phyloP scores from a whole-genome alignment of 2,888 invertebrate genomes.

The Beris chalybata region DNA sequence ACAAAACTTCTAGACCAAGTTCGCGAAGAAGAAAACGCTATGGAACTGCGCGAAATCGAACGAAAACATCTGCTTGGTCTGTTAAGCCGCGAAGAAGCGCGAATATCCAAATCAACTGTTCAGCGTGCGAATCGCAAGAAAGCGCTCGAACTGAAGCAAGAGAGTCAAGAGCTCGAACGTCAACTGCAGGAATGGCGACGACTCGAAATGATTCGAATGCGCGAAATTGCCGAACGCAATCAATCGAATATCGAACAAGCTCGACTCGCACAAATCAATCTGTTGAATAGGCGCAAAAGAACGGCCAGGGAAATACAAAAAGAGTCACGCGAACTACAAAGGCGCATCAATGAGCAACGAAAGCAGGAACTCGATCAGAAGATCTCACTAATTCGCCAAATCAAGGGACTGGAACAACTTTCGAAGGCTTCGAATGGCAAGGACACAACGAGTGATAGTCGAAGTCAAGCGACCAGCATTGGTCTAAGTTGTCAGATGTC shows the following conservation, averaged over 20 bases:
- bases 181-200: slow-evolving; percentile 61
- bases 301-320: slow-evolving; percentile 24
- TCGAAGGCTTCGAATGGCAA: neutral
- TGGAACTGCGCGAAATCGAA: slow-evolving; percentile 60
- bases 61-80: slow-evolving; percentile 63
- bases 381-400: slow-evolving; percentile 34
- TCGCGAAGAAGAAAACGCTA: slow-evolving; percentile 57
- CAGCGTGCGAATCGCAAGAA: slow-evolving; percentile 54
- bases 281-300: slow-evolving; percentile 13
- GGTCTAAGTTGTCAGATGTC: slow-evolving; percentile 25
- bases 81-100: slow-evolving; percentile 63
- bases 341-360: slow-evolving; percentile 14
- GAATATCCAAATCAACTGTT: slow-evolving; percentile 62
- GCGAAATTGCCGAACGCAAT: slow-evolving; percentile 24
- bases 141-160: slow-evolving; percentile 55
- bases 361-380: slow-evolving; percentile 33
- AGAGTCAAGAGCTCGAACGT: slow-evolving; percentile 57
- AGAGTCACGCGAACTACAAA: slow-evolving; percentile 24
- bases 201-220: slow-evolving; percentile 49
- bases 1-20: slow-evolving; percentile 57
- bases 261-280: slow-evolving; percentile 5
- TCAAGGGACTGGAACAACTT: slow-evolving; percentile 34
- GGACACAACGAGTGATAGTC: slow-evolving; percentile 5
- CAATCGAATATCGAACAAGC: slow-evolving; percentile 14
- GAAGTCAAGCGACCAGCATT: neutral